Evolutionary conservation across 1,140 invertebrate genomes (phyloP).

Genomic region (Calliopsis andreniformis): DNA sequence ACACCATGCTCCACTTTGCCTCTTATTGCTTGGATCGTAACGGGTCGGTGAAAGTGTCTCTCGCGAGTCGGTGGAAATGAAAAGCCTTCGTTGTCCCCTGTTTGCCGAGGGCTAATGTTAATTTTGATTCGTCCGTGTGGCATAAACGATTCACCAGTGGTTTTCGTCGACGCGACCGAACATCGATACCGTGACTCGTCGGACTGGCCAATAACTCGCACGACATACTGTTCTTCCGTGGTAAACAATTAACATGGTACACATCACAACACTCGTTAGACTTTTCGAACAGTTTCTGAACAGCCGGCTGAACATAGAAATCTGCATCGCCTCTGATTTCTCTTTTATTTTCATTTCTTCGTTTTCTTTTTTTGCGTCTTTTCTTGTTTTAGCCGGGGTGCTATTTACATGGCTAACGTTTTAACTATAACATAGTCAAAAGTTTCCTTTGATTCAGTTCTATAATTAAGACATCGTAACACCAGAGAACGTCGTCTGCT

Average conservation of each 20-base stretch:
- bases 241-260: slow-evolving; percentile 38
- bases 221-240: slow-evolving; percentile 12
- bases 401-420: slow-evolving; percentile 44
- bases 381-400: slow-evolving; percentile 53
- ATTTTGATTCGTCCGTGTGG: not conserved
- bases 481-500: not conserved
- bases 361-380: slow-evolving; percentile 10
- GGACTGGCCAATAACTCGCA: slow-evolving; percentile 40
- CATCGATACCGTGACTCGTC: slow-evolving; percentile 36
- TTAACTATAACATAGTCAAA: slow-evolving; percentile 56
- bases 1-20: no score
- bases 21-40: not conserved
- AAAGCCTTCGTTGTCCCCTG: not conserved
- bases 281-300: slow-evolving; percentile 1
- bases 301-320: slow-evolving; percentile 1
- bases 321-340: not conserved
- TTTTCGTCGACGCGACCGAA: no score
- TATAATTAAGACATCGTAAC: slow-evolving; percentile 52
- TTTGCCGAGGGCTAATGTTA: not conserved
- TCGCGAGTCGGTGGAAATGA: not conserved
- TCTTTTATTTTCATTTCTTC: not conserved
- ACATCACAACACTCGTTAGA: slow-evolving; percentile 25
- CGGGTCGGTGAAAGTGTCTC: slow-evolving; percentile 1
- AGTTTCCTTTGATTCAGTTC: slow-evolving; percentile 60
- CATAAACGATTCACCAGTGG: not conserved